phyloP scores from a whole-genome alignment of 2,888 invertebrate genomes.

The Eueremaeus valkanovi region DNA sequence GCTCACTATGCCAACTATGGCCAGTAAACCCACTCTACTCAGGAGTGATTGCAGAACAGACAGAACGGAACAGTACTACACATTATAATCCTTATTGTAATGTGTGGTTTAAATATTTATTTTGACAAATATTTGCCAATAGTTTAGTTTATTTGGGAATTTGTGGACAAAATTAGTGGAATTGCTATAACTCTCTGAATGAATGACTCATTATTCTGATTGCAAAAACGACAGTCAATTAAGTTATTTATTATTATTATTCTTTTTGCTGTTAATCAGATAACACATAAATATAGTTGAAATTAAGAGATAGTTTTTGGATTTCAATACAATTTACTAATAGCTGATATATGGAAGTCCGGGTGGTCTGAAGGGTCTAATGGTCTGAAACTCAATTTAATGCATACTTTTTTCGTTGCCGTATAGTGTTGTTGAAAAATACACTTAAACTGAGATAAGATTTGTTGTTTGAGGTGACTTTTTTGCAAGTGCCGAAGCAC shows the following conservation, averaged over 20 bases:
- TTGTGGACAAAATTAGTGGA: background rate
- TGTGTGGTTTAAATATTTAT: background rate
- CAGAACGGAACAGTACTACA: no score
- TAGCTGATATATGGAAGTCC: background rate
- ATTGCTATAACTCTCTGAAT: background rate
- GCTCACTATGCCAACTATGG: no score
- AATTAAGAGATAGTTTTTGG: background rate
- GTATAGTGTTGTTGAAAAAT: constrained; percentile 35
- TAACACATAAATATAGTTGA: background rate
- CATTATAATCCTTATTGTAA: background rate
- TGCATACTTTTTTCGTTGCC: constrained; percentile 7
- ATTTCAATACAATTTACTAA: constrained; percentile 14
- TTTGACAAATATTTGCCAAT: constrained; percentile 1
- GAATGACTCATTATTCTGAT: background rate
- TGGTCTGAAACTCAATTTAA: constrained; percentile 12
- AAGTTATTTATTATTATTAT: background rate
- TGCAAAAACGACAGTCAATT: background rate
- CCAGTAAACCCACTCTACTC: no score
- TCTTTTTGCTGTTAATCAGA: background rate
- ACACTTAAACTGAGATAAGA: constrained; percentile 34
- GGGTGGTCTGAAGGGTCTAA: constrained; percentile 21
- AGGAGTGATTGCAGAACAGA: no score
- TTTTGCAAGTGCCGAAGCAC: constrained; percentile 11
- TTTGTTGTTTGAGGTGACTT: constrained; percentile 33
- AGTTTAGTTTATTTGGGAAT: background rate